phyloP scores from a whole-genome alignment of 2,888 invertebrate genomes.

The Adela reaumurella region DNA sequence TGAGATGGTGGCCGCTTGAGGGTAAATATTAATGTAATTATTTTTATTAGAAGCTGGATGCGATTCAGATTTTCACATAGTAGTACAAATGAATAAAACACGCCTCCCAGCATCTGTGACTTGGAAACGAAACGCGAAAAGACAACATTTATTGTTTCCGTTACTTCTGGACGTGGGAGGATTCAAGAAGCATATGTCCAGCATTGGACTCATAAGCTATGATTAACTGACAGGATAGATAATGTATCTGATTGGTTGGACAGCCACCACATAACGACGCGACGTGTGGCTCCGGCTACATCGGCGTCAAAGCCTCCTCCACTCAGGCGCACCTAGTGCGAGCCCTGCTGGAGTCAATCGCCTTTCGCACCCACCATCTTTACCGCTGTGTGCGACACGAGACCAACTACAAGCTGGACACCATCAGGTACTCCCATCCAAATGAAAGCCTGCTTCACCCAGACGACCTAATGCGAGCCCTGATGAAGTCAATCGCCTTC shows the following conservation, averaged over 20 bases:
- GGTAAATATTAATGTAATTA: too few relatives aligned
- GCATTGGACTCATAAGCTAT: neutral
- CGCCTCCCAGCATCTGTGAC: too few relatives aligned
- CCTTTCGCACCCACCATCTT: constrained; percentile 76
- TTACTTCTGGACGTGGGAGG: neutral
- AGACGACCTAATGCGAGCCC: constrained; percentile 74
- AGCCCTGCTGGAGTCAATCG: constrained; percentile 81
- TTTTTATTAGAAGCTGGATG: too few relatives aligned
- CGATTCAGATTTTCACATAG: too few relatives aligned
- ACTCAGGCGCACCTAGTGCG: constrained; percentile 75
- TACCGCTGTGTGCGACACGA: constrained; percentile 71
- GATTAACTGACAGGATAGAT: neutral
- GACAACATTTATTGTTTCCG: too few relatives aligned
- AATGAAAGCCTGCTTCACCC: constrained; percentile 66
- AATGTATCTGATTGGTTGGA: neutral
- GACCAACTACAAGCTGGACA: constrained; percentile 54
- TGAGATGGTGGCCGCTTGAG: too few relatives aligned
- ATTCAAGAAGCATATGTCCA: constrained; percentile 1
- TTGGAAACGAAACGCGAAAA: too few relatives aligned
- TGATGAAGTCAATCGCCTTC: constrained; percentile 84
- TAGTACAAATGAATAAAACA: too few relatives aligned
- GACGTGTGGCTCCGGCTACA: constrained; percentile 78
- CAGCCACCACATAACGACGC: constrained; percentile 89
- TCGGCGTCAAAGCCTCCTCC: constrained; percentile 72
- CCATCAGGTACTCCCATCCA: constrained; percentile 69